Evolutionary conservation across 1,140 invertebrate genomes (phyloP).

Genomic region (Drosophila chauvacae): DNA sequence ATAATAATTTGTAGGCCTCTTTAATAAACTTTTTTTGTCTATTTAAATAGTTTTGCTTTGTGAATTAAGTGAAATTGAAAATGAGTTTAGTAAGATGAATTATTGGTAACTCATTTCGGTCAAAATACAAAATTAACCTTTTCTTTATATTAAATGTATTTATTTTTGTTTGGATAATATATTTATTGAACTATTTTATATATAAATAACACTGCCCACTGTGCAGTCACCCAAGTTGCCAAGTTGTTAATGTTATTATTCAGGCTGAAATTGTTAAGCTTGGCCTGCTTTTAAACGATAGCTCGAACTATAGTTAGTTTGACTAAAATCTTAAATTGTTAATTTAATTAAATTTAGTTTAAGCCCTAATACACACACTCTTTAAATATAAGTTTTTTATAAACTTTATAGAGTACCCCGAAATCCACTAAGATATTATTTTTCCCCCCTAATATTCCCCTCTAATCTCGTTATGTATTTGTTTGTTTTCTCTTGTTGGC

Average conservation of each 20-base stretch:
- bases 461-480: conserved; percentile 4
- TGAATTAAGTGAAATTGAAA: no score
- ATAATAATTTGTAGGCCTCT: background rate
- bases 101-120: background rate
- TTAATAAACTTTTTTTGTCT: background rate
- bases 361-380: background rate
- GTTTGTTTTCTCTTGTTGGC: conserved; percentile 11
- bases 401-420: background rate
- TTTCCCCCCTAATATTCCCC: background rate
- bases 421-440: background rate
- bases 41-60: background rate
- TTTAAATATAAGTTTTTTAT: no score
- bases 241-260: conserved; percentile 1
- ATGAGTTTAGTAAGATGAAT: background rate
- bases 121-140: background rate
- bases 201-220: background rate
- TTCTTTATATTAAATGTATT: background rate
- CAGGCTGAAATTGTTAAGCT: conserved; percentile 15
- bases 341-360: no score
- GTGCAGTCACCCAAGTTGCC: background rate
- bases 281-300: conserved; percentile 11
- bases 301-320: background rate
- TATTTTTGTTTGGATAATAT: background rate
- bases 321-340: background rate
- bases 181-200: no score